Evolutionary conservation across 2,797 vertebrate genomes (phyloP), one percentile per base, ranked within the genome.

Genomic region (Varecia variegata): DNA sequence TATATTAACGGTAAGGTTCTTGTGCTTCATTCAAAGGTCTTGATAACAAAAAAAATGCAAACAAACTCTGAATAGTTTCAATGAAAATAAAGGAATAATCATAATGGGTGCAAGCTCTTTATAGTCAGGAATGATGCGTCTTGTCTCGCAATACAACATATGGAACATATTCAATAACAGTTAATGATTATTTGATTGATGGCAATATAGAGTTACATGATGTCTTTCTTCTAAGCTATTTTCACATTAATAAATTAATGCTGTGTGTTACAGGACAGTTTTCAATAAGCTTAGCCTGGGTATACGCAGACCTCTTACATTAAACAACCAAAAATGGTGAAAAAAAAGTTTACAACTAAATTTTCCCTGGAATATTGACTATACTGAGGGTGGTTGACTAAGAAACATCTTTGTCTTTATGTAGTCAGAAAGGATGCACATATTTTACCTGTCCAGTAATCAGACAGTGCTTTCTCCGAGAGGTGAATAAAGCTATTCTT

Each of bases 161-260:
- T 32, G 32, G 52, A 80, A 93, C 38, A 58, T 77, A 65, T 77
- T 85, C 54, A 82, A n/a, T 93, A 86, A 54, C 81, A 81, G 27
- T 35, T 65, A 85, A 67, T n/a, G 15, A 56, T 93, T 68, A 89
- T 87, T 71, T 90, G 82, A 93, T 65, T 50, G 35, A 85, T 83
- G 56, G n/a, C 6, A 79, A 88, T 88, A 92, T 32, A 89, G 35
- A 82, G 71, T 80, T 81, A 58, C 10, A 32, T 76, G 43, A 74
- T 71, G 3, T 82, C 43, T 58, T 74, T 90, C 40, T 92, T 79
- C 17, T 30, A 93, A 95, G 58, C n/a, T 93, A 58, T 87, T 88
- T 95, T 80, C 67, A 90, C n/a, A 52, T 81, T 80, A 84, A 74
- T 88, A 83, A 83, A 68, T 84, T 25, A 73, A 83, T 68, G 47